Percentiles rank a stretch among this genome's conserved stretches.
These are phyloP conservation scores for Noturus placidus DNA, from an alignment of 2,113 vertebrate species.

Conservation along the genomic window DNA sequence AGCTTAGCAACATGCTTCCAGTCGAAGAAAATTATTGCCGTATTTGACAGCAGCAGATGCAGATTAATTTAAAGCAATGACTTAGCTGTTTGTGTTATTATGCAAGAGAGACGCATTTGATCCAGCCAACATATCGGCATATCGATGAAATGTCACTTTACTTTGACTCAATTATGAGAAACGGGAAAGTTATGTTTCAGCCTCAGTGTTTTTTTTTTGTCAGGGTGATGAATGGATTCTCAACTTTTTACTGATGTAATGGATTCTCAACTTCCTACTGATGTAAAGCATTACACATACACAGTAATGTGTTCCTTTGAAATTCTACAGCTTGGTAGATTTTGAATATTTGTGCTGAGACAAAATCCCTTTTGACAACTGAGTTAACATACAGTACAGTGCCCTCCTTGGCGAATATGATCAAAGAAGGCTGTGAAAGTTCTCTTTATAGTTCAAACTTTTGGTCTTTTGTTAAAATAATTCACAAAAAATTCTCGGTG, in stretches of 20 bases:
- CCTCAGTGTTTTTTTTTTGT: neutral
- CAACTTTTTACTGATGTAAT: neutral
- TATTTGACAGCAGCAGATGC: neutral
- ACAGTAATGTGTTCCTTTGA: neutral
- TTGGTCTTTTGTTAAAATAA: no score
- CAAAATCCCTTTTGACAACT: neutral
- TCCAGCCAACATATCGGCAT: neutral
- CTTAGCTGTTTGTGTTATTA: neutral
- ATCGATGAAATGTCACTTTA: neutral
- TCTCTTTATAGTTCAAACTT: no score
- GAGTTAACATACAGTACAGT: neutral
- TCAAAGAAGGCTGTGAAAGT: no score
- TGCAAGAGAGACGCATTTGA: neutral
- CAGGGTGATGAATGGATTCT: neutral
- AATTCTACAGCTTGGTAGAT: neutral
- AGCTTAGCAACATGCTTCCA: neutral
- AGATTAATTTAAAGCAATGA: neutral
- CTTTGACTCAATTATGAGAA: neutral
- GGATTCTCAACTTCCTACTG: conserved; percentile 8
- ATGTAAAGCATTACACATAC: neutral
- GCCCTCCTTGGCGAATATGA: no score
- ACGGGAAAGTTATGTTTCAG: neutral
- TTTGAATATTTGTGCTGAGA: neutral
- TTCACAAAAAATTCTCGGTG: no score
- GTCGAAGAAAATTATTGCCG: neutral